phyloP scores from a whole-genome alignment of 2,113 vertebrate genomes.

The Lepus timidus region DNA sequence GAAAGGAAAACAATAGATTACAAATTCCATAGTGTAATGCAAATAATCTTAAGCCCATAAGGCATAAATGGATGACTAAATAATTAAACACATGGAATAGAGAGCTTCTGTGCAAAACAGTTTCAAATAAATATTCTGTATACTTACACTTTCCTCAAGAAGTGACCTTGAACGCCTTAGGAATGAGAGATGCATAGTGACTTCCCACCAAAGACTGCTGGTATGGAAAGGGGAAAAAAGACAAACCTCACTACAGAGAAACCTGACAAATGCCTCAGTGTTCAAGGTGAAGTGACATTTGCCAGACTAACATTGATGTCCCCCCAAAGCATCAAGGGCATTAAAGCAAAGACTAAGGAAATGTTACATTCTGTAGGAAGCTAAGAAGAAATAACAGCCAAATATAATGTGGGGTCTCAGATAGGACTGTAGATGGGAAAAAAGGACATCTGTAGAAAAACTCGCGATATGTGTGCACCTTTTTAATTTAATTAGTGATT shows the following conservation, averaged over 20 bases:
- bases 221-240: too few relatives aligned
- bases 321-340: not conserved
- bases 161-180: not conserved
- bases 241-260: not conserved
- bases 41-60: not conserved
- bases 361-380: not conserved
- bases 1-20: not conserved
- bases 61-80: not conserved
- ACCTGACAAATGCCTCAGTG: not conserved
- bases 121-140: not conserved
- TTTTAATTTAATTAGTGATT: not conserved
- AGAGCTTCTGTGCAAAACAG: not conserved
- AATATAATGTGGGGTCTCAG: not conserved
- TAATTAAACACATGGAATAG: not conserved
- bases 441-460: not conserved
- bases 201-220: not conserved
- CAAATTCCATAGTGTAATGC: not conserved
- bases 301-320: not conserved
- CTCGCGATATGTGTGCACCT: not conserved
- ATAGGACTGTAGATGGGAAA: not conserved
- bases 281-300: not conserved
- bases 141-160: not conserved
- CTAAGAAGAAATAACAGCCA: not conserved
- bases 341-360: not conserved
- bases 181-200: not conserved